A percentile compares a stretch with the other conserved stretches of the same genome.
phyloP scores from a whole-genome alignment of 35 echinoderm and acorn worm genomes.

The Ophiothrix spiculata region DNA sequence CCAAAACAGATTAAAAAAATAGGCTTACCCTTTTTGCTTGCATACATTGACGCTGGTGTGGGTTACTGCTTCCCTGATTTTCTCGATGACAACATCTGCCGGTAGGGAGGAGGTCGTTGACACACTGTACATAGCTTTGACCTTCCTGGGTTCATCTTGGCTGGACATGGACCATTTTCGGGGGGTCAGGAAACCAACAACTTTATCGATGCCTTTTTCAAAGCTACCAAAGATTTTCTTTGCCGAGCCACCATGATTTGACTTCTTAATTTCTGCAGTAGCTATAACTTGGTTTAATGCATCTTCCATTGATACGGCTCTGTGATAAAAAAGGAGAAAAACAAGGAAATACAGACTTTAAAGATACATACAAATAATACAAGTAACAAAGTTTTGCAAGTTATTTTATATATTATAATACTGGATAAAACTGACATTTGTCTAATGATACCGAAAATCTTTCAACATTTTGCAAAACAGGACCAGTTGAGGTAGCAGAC shows the following conservation, averaged over 20 bases:
- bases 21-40: conserved; percentile 92
- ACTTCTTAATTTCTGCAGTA: conserved; percentile 56
- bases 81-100: conserved; percentile 73
- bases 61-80: conserved; percentile 56
- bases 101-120: conserved; percentile 84
- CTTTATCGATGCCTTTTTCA: conserved; percentile 96
- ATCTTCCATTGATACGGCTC: conserved; percentile 97
- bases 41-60: conserved; percentile 59
- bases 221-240: conserved; percentile 99
- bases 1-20: no score
- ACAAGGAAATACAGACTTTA: conserved; percentile 18
- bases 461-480: no score
- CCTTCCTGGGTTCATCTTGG: conserved; percentile 77
- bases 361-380: no score
- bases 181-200: conserved; percentile 80
- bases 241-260: conserved; percentile 62
- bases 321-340: conserved; percentile 35
- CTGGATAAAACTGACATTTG: no score
- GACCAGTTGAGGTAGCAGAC: no score
- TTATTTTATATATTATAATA: no score
- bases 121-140: conserved; percentile 96
- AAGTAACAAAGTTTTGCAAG: no score
- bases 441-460: no score
- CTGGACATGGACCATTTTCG: conserved; percentile 60
- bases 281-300: conserved; percentile 54